Conservation (phyloP, 2,797 vertebrate species). For the Pipistrellus pipistrellus region DNA sequence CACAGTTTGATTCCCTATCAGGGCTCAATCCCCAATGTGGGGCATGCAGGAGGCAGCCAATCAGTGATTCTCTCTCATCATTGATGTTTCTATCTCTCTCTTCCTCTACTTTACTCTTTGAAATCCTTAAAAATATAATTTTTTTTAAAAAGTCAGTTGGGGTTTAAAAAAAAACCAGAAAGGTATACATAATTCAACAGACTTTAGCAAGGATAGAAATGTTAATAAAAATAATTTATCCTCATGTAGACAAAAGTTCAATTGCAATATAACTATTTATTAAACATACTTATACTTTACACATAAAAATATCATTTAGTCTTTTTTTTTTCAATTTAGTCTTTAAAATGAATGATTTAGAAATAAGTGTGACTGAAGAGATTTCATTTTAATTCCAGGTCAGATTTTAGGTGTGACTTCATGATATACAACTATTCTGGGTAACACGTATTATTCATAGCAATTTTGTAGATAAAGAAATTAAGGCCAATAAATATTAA, state of each 20-base stretch:
- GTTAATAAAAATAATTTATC: conserved; percentile 45
- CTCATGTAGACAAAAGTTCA: conserved; percentile 13
- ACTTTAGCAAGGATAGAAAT: background rate
- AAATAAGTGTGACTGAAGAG: conserved; percentile 35
- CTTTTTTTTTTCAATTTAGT: background rate
- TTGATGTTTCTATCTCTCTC: too few relatives aligned
- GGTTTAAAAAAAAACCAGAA: background rate
- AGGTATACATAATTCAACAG: background rate
- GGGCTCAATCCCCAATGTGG: too few relatives aligned
- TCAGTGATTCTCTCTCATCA: too few relatives aligned
- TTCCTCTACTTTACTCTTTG: too few relatives aligned
- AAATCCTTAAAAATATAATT: too few relatives aligned
- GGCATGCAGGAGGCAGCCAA: too few relatives aligned
- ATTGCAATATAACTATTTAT: conserved; percentile 3
- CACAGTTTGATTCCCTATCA: too few relatives aligned
- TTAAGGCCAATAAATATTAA: background rate
- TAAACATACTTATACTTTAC: conserved; percentile 30
- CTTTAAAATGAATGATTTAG: conserved; percentile 43
- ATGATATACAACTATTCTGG: background rate
- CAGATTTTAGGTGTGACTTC: background rate
- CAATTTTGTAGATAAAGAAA: conserved; percentile 33
- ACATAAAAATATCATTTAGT: conserved; percentile 6
- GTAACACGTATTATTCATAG: background rate
- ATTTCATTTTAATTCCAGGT: conserved; percentile 34
- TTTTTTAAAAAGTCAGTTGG: too few relatives aligned